Evolutionary conservation across 2,113 vertebrate species (phyloP).

Genomic region (Pedetes capensis): DNA sequence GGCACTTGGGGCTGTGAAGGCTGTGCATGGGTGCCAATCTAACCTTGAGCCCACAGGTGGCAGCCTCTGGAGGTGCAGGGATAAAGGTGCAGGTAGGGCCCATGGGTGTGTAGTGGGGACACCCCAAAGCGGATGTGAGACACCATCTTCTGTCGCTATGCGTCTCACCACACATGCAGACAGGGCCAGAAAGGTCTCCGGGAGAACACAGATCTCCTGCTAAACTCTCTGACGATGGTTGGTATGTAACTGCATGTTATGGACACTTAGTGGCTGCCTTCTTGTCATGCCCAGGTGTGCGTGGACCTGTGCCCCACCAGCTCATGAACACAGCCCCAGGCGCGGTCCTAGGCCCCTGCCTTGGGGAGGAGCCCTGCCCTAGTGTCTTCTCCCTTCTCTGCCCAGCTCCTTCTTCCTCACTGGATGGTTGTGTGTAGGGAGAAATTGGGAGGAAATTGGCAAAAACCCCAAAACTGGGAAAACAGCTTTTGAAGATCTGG

Average conservation of each 20-base stretch:
- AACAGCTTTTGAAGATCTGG: too few species aligned
- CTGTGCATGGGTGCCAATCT: not conserved
- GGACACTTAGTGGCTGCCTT: too few species aligned
- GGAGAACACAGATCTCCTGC: not conserved
- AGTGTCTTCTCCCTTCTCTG: not conserved
- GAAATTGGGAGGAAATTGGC: too few species aligned
- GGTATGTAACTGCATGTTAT: too few species aligned
- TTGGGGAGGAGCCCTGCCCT: not conserved
- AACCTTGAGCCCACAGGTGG: not conserved
- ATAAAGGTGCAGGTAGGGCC: too few species aligned
- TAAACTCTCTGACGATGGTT: not conserved
- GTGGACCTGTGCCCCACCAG: too few species aligned
- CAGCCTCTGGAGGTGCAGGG: not conserved
- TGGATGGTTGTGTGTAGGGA: too few species aligned
- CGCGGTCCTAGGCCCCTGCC: not conserved
- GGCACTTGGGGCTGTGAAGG: not conserved
- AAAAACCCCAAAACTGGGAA: too few species aligned
- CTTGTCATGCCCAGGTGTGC: not conserved
- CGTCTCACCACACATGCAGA: too few species aligned
- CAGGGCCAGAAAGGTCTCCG: not conserved
- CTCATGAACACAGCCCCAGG: not conserved
- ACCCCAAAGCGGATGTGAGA: not conserved
- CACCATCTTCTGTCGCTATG: not conserved
- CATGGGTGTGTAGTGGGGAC: accelerated
- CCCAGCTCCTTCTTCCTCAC: not conserved